Evolutionary conservation across 2,888 invertebrate genomes (phyloP).

Genomic region (Chrysolina oricalcia): DNA sequence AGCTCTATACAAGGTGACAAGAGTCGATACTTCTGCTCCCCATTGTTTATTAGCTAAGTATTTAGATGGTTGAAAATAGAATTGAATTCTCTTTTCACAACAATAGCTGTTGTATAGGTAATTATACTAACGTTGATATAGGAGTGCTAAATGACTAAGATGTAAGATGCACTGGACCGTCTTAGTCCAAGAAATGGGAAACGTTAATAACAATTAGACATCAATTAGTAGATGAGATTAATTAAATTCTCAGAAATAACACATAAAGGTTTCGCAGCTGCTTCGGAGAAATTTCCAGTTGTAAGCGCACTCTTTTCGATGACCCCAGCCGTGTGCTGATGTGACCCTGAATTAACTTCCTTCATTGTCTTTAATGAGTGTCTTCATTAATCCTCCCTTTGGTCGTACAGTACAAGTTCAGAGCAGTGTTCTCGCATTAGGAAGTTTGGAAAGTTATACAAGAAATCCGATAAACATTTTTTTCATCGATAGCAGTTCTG

Average conservation of each 20-base stretch:
- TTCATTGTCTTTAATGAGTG: slow-evolving; percentile 11
- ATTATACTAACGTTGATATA: too few species aligned
- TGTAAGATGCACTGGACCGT: not conserved
- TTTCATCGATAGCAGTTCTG: too few species aligned
- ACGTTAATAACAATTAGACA: not conserved
- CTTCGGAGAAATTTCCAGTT: not conserved
- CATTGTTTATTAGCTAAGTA: too few species aligned
- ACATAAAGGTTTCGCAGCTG: slow-evolving; percentile 6
- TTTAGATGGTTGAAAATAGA: too few species aligned
- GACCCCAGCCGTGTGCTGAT: slow-evolving; percentile 2
- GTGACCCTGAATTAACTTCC: slow-evolving; percentile 17
- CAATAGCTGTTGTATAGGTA: too few species aligned
- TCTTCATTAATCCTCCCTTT: not conserved
- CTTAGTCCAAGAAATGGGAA: not conserved
- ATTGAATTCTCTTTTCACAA: too few species aligned
- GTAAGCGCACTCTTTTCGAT: not conserved
- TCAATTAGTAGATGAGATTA: not conserved
- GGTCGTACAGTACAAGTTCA: not conserved
- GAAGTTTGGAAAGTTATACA: not conserved
- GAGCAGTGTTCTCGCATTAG: too few species aligned
- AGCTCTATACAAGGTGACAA: too few species aligned
- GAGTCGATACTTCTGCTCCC: too few species aligned
- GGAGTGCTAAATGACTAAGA: too few species aligned
- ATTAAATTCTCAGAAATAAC: not conserved
- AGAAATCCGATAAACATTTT: not conserved